Base-by-base conservation (phyloP, 2,888 invertebrate species). In the Odontothrips loti region DNA sequence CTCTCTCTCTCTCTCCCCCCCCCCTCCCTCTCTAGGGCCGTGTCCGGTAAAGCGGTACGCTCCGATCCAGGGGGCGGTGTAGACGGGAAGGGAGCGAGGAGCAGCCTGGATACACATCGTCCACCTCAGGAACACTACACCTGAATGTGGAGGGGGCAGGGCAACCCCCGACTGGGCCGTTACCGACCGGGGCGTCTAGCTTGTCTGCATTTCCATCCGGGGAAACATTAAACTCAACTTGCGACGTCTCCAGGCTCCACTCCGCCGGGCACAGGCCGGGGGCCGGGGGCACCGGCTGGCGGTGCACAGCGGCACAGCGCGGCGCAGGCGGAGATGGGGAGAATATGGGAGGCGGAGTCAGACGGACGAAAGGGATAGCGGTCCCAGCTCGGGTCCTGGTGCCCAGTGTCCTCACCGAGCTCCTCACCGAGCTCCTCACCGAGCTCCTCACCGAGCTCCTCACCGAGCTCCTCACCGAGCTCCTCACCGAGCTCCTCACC, bases 161-260 rank as follows among this genome's bases (percentile, higher is more conserved):
- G 58, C 58, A n/a, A 11, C 68, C 68, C 68, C 68, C 68, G 68
- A 1, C 68, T 68, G 6, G 68, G 68, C 68, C 11, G 23, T 68
- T 58, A 11, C n/a, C 63, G 63, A n/a, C 63, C 63, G 20, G 63
- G 23, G 23, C 68, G 6, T 23, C 68, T 11, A 4, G 68, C 68
- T 27, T 75, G 68, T 27, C 68, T 75, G 68, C 68, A 75, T 75
- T 75, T 75, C 68, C 27, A 75, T 75, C 68, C 68, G 68, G 68
- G 68, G 68, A 75, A 75, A 12, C 68, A 75, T 75, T 75, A 75
- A 75, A 75, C 68, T 75, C 68, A 27, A 75, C 23, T 75, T 23
- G 68, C 68, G 68, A 75, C 68, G 68, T 27, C 23, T 75, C 68
- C 15, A 17, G 17, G 58, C 58, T 17, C 58, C 58, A 58, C 58